Evolutionary conservation across 30 jellyfish, hydroid and myxozoan genomes (phyloP), one percentile per base, ranked within the genome.

Genomic region (Catostylus mosaicus): DNA sequence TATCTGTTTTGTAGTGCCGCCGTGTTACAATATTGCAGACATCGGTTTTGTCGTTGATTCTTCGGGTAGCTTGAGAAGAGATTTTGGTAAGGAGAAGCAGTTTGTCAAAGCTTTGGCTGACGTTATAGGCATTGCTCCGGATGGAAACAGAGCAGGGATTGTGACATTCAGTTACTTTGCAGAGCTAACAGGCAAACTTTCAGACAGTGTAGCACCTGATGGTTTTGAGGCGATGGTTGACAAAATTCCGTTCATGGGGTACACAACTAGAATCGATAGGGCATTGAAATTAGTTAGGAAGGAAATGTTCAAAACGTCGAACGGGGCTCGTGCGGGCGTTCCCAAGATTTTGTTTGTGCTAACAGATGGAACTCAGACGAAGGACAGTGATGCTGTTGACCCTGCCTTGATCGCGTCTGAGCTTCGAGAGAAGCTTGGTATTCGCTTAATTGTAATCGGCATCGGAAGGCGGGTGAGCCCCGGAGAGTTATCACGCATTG

Each of bases 81-180:
- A 73, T 20, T 84, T 68, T 33, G 67, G 57, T 23, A 84, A 84
- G 62, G 94, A 84, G 77, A 84, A 84, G 73, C 68, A 48, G 34
- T 84, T 84, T 64, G 94, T 84, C 67, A 84, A 84, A 18, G 32
- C 35, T 30, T 32, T 84, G 24, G 87, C 94, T 24, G 40, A 26
- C 26, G 63, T 38, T 24, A 54, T 84, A 20, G 77, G 48, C 32
- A 26, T 84, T 61, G 62, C 82, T 20, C 73, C 36, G 5, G 33
- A 63, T 12, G 97, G 97, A 23, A 70, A 91, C 45, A 80, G 85
- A 24, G 97, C 76, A 1, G 95, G 91, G 30, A 82, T 89, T n/a
- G 88, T 89, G 48, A 24, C 85, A 75, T 89, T 82, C 83, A 89
- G 97, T 64, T 63, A 89, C 64, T 12, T 47, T 63, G 66, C 97